phyloP scores from a whole-genome alignment of 53 echinoderm and acorn worm species.

The Crossaster papposus region DNA sequence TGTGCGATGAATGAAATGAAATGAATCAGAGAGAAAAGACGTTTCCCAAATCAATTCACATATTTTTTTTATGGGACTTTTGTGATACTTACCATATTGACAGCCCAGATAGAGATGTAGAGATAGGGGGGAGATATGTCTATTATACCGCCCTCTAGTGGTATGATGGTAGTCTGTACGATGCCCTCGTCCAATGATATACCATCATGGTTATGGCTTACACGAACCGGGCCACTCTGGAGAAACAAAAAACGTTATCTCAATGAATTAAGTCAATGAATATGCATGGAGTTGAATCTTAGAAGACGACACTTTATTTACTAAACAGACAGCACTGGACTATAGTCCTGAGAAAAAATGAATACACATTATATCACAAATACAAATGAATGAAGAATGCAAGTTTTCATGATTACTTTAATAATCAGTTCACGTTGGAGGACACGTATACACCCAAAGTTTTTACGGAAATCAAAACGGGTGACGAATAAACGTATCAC shows the following conservation, averaged over 20 bases:
- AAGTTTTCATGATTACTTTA: too few species aligned
- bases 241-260: neutral
- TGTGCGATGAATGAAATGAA: neutral
- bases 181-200: constrained; percentile 35
- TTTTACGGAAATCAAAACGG: too few species aligned
- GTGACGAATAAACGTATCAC: too few species aligned
- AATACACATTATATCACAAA: neutral
- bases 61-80: neutral
- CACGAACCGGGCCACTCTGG: constrained; percentile 34
- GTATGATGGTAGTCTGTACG: constrained; percentile 23
- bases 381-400: too few species aligned
- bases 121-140: constrained; percentile 10
- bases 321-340: too few species aligned
- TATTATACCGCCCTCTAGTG: constrained; percentile 13
- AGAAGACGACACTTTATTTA: too few species aligned
- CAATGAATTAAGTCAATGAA: too few species aligned
- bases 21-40: neutral
- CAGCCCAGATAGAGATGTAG: constrained; percentile 53
- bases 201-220: constrained; percentile 38
- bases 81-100: constrained; percentile 54
- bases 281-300: too few species aligned
- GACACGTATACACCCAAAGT: too few species aligned
- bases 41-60: neutral
- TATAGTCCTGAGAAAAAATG: too few species aligned
- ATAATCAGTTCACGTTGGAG: too few species aligned